Percentiles rank a stretch among this genome's conserved stretches.
These are phyloP conservation scores for Tachina fera DNA, from an alignment of 2,888 invertebrate genomes.

Conservation along the genomic window DNA sequence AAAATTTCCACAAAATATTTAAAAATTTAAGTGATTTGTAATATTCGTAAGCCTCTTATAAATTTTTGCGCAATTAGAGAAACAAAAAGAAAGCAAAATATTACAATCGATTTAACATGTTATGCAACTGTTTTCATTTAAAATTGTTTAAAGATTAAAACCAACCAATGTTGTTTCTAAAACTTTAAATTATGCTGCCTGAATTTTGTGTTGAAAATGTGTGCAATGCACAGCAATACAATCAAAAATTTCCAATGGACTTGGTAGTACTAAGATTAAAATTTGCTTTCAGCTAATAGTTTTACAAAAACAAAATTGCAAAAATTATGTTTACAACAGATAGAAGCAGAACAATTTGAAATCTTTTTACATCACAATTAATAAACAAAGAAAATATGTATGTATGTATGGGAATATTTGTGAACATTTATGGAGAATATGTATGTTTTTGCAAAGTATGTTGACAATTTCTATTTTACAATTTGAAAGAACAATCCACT, in stretches of 20 bases:
- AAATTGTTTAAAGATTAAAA: conserved; percentile 5
- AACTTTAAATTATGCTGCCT: not conserved
- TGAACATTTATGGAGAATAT: not conserved
- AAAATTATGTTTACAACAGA: conserved; percentile 6
- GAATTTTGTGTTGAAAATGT: not conserved
- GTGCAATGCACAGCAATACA: not conserved
- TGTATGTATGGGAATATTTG: not conserved
- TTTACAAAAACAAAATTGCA: conserved; percentile 9
- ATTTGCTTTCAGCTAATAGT: conserved; percentile 45
- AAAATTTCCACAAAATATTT: no score
- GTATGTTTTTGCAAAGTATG: conserved; percentile 9
- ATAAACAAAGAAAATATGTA: conserved; percentile 37
- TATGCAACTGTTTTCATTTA: conserved; percentile 22
- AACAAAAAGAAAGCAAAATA: not conserved
- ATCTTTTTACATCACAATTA: conserved; percentile 53
- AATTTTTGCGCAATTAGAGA: not conserved
- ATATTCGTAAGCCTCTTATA: not conserved
- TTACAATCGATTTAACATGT: not conserved
- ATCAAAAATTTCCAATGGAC: conserved; percentile 31
- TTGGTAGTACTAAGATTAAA: conserved; percentile 38
- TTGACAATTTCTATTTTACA: conserved; percentile 40
- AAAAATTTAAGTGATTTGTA: not conserved
- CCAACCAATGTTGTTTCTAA: conserved; percentile 16
- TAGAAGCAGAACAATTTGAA: conserved; percentile 31
- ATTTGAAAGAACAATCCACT: conserved; percentile 34